Evolutionary conservation across 2,888 invertebrate genomes (phyloP), one percentile per base, ranked within the genome.

Genomic region (Drosophila putrida): DNA sequence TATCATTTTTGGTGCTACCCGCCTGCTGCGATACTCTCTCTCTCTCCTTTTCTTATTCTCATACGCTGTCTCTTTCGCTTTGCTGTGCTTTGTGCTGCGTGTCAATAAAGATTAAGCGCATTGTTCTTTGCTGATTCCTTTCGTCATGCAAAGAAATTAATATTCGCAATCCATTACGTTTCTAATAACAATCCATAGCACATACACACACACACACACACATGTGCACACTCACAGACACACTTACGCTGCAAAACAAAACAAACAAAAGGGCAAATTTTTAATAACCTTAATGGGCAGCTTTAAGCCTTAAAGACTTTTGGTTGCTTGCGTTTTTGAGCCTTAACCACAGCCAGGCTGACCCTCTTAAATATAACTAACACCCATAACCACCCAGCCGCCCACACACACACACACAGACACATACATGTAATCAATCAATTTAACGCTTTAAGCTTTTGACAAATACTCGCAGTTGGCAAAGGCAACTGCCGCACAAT

Each of bases 111-210:
- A 82, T 86, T 87, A 85, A 87, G 74, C 76, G 71, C 77, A 80
- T 86, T 86, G 85, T 85, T 87, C 85, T 80, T 68, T 57, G 61
- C 36, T 79, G 85, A 88, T 88, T 79, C 71, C 67, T 86, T 88
- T 79, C 75, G 79, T 79, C 88, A 85, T 85, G 85, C 88, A 79
- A 85, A 78, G 87, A 76, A 82, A 85, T 85, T 84, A 85, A 87
- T 85, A 87, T 87, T 87, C 84, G 84, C 86, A 86, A 86, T 84
- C 83, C 83, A 84, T 84, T 84, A 86, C 73, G 73, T 60, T 71
- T 79, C 83, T 81, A 84, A 81, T 83, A 83, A 79, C 70, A 67
- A 62, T 69, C 41, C 35, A 69, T 49, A 43, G 20, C 20, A 20
- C 20, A 63, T 25, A 70, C 55, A 63, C 43, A 59, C 39, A 55